phyloP scores from a whole-genome alignment of 2,797 vertebrate genomes.

The Leptatherina wallacei region DNA sequence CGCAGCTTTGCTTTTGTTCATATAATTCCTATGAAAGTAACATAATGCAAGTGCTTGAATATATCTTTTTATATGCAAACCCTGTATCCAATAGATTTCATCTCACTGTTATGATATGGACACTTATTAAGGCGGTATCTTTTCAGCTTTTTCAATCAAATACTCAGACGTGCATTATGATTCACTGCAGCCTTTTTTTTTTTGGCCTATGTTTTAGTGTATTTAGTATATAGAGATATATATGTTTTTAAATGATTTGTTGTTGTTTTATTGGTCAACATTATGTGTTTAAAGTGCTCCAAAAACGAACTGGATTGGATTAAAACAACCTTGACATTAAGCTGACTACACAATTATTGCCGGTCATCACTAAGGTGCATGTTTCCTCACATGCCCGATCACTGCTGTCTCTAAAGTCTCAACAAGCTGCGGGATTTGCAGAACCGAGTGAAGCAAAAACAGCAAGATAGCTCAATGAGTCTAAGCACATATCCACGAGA shows the following conservation, averaged over 20 bases:
- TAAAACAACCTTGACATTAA: background rate
- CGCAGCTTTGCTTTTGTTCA: background rate
- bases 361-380: background rate
- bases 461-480: constrained; percentile 11
- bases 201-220: too few relatives aligned
- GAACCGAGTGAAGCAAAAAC: constrained; percentile 21
- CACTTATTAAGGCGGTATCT: background rate
- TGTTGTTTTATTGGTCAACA: too few relatives aligned
- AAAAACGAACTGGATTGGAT: too few relatives aligned
- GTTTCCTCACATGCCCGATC: background rate
- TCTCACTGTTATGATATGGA: background rate
- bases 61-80: background rate
- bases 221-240: too few relatives aligned
- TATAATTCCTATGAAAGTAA: background rate
- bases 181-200: too few relatives aligned
- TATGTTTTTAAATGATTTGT: too few relatives aligned
- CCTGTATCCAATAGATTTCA: background rate
- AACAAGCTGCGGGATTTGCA: constrained; percentile 38
- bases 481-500: constrained; percentile 14
- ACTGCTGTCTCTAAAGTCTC: constrained; percentile 25
- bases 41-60: background rate
- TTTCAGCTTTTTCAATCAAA: background rate
- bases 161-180: background rate
- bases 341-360: background rate
- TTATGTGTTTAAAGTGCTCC: too few relatives aligned